Evolutionary conservation across 2,888 invertebrate species (phyloP), one percentile per base, ranked within the genome.

Genomic region (Synergus itoensis): DNA sequence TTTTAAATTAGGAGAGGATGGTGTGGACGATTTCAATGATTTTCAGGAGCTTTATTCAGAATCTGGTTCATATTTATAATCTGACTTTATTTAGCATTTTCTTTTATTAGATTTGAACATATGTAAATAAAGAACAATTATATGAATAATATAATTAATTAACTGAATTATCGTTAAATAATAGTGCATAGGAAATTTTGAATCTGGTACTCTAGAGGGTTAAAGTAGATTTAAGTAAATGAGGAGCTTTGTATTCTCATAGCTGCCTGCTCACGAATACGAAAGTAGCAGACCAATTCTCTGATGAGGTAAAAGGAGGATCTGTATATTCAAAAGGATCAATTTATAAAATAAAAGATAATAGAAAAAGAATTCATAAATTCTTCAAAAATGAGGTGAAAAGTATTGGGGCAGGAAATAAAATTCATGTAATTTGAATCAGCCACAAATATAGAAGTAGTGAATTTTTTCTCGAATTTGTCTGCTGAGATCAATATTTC

Each of bases 261-360:
- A 36, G 48, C 48, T 48, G 28, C 40, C 48, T 53, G 48, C 11
- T 69, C 69, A 45, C 48, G 48, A 69, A 69, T 69, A 69, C 73
- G 18, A n/a, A 53, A 73, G 48, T 73, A 48, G 36, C 12, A 28
- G 28, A 21, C 62, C 53, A 36, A 73, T 73, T 73, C 53, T 36
- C 73, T 36, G 53, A 73, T 73, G 53, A 57, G n/a, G 73, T 53
- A 57, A 73, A 73, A 73, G 73, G 28, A 36, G n/a, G 40, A 73
- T 73, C 73, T 73, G n/a, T 73, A 36, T 9, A 73, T 36, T 73
- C 36, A 53, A 57, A 41, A 28, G 53, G 53, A 73, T 73, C 73
- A 53, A 73, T 73, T 73, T 57, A 36, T 40, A 40, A 40, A 73
- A 36, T n/a, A 53, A 41, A 9, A 40, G 11, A 41, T 11, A 62